Evolutionary conservation across 2,888 invertebrate genomes (phyloP), one percentile per base, ranked within the genome.

Genomic region (Oxycera nigricornis): DNA sequence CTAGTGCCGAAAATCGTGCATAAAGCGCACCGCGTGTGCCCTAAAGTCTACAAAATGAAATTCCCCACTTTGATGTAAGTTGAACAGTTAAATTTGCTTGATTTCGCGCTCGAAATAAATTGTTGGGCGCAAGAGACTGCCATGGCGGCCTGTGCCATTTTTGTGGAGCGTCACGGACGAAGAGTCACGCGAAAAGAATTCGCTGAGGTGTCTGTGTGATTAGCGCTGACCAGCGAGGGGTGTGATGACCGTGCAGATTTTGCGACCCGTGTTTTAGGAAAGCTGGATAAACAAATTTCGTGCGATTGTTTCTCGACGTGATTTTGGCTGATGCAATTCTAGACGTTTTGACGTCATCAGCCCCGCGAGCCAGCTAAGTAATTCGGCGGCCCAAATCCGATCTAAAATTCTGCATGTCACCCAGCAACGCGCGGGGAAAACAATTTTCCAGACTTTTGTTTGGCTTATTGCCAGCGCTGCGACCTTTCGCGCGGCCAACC

Each of bases 1-100:
- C 89, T 94, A 93, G 90, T 89, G 86, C 70, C 85, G 82, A 82
- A 81, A 83, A 86, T n/a, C 61, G 50, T 59, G 50, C 41, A 73
- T 50, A 73, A 46, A 26, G 20, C 26, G 50, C 46, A 28, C 46
- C 30, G 2, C 24, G 59, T 24, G 72, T 72, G 72, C 50, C 50
- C 62, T 26, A 30, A 62, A 30, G 62, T 30, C 22, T 41, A 20
- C 7, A 57, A 17, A 73, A 39, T 59, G 41, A 62, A 59, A 50
- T 20, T 73, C 20, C 30, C 17, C 62, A 61, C n/a, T 50, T 62
- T 62, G 73, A 28, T 50, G 73, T 73, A 73, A 73, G 73, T 73
- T 31, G 6, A 6, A 41, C 7, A 22, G 46, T 61, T 73, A 24
- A 2, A 3, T 11, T 17, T 26, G n/a, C 9, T 61, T 59, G 28